Base-by-base conservation (phyloP, 2,113 vertebrate species). In the Dasyornis broadbenti region DNA sequence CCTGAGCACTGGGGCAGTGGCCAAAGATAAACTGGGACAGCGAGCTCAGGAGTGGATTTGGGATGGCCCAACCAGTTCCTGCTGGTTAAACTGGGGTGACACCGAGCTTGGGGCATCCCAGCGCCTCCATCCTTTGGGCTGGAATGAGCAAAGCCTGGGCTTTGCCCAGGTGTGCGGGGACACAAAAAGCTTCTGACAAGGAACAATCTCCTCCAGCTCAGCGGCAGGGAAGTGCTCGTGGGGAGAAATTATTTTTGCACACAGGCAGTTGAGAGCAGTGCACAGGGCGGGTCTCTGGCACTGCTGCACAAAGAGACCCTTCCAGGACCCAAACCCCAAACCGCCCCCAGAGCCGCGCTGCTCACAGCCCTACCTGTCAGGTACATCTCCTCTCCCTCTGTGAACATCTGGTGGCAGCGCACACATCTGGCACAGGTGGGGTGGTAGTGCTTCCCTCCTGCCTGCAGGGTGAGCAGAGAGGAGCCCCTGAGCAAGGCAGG, bases 301-400 rank as follows among this genome's bases (percentile, higher is more conserved):
- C 15, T 63, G 77, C 73, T 77, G 26, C 37, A 37, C 39, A 23
- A 3, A 30, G 27, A 20, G 9, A 18, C 9, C 37, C 35, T 70
- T n/a, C n/a, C 5, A 6, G 40, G 7, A 44, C 24, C 52, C 0
- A 0, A 59, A 15, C 3, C 31, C 37, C 42, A 5, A 11, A 4
- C 0, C 1, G 4, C 53, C 52, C 11, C 42, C 22, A 56, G 52
- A 30, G 75, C 12, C 30, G 2, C 0, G 5, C 33, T 16, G 50
- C 9, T 10, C 44, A 2, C 44, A 23, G n/a, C 22, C 97, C 95
- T 96, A 99, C 99, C 99, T 98, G 99, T 99, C 93, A 99, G 98
- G 94, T 99, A 99, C 99, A 99, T 99, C 97, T 99, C 99, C 96
- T 99, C 99, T 40, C 99, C 99, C 95, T 99, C 99, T 0, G 98